These are phyloP conservation scores for Drosophila sulfurigaster DNA, from an alignment of 1,140 invertebrate genomes.

Conservation along the genomic window DNA sequence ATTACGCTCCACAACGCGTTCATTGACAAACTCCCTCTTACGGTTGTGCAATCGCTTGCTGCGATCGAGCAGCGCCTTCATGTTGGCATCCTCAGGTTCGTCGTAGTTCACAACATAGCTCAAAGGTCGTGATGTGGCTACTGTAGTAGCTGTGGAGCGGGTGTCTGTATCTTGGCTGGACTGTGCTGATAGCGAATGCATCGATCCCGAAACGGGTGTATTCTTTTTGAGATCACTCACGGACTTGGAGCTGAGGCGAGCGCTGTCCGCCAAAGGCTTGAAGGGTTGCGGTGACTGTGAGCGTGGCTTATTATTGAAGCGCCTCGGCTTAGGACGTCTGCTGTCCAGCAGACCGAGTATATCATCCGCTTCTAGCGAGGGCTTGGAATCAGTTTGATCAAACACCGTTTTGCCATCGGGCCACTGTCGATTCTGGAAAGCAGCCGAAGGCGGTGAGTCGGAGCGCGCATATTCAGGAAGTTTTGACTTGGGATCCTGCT, in stretches of 20 bases:
- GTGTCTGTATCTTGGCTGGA: constrained; percentile 70
- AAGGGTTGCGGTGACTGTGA: constrained; percentile 68
- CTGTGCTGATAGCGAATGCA: constrained; percentile 66
- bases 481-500: constrained; percentile 30
- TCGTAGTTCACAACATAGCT: constrained; percentile 47
- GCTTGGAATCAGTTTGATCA: constrained; percentile 19
- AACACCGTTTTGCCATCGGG: constrained; percentile 76
- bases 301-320: constrained; percentile 57
- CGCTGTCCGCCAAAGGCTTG: constrained; percentile 54
- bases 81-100: constrained; percentile 69
- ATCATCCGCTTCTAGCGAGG: constrained; percentile 50
- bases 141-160: constrained; percentile 61
- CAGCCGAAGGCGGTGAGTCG: constrained; percentile 59
- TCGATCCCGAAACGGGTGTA: constrained; percentile 28
- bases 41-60: constrained; percentile 77
- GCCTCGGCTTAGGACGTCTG: constrained; percentile 30
- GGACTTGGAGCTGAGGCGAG: constrained; percentile 66
- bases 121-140: constrained; percentile 54
- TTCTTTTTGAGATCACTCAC: constrained; percentile 65
- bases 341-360: constrained; percentile 37
- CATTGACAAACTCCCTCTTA: constrained; percentile 82
- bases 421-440: constrained; percentile 76
- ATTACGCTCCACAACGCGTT: constrained; percentile 78
- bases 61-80: constrained; percentile 70
- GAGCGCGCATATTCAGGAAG: constrained; percentile 72